A percentile compares a stretch with the other conserved stretches of the same genome.
phyloP scores from a whole-genome alignment of 2,888 invertebrate species.

The Entomobrya multifasciata region DNA sequence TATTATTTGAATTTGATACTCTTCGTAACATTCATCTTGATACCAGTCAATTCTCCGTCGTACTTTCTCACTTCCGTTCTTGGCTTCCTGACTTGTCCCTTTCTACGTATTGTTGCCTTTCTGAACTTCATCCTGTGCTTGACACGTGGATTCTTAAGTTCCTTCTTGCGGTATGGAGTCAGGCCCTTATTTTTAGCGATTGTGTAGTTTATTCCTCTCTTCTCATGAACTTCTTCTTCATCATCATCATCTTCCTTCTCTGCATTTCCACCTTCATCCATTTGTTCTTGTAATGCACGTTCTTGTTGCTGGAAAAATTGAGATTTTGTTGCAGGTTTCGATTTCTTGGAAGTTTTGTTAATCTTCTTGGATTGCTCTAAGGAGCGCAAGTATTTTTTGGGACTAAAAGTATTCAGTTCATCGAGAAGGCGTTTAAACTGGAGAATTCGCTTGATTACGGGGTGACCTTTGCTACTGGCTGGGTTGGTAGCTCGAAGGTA shows the following conservation, averaged over 20 bases:
- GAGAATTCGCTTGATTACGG: slow-evolving; percentile 91
- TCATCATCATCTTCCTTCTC: slow-evolving; percentile 68
- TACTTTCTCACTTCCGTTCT: slow-evolving; percentile 91
- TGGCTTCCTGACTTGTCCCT: slow-evolving; percentile 92
- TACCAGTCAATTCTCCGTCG: slow-evolving; percentile 96
- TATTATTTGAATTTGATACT: slow-evolving; percentile 91
- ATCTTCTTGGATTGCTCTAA: slow-evolving; percentile 38
- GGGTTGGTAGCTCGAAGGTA: slow-evolving; percentile 86
- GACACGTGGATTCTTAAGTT: slow-evolving; percentile 95
- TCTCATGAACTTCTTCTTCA: slow-evolving; percentile 82
- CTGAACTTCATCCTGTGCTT: slow-evolving; percentile 95
- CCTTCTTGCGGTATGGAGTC: slow-evolving; percentile 94
- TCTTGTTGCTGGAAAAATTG: slow-evolving; percentile 25
- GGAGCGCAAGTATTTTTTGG: slow-evolving; percentile 69
- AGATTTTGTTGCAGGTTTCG: neutral
- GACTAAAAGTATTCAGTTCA: slow-evolving; percentile 83
- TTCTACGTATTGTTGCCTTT: slow-evolving; percentile 95
- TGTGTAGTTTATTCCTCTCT: slow-evolving; percentile 94
- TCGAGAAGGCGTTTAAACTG: slow-evolving; percentile 89
- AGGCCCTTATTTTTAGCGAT: slow-evolving; percentile 98
- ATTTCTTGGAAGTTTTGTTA: slow-evolving; percentile 71
- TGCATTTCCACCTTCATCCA: slow-evolving; percentile 80
- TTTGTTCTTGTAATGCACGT: slow-evolving; percentile 80
- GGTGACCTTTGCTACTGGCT: slow-evolving; percentile 86
- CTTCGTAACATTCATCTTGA: slow-evolving; percentile 93